A percentile compares a stretch with the other conserved stretches of the same genome.
Conservation (phyloP, 2,888 invertebrate species). For the Catocala nupta region DNA sequence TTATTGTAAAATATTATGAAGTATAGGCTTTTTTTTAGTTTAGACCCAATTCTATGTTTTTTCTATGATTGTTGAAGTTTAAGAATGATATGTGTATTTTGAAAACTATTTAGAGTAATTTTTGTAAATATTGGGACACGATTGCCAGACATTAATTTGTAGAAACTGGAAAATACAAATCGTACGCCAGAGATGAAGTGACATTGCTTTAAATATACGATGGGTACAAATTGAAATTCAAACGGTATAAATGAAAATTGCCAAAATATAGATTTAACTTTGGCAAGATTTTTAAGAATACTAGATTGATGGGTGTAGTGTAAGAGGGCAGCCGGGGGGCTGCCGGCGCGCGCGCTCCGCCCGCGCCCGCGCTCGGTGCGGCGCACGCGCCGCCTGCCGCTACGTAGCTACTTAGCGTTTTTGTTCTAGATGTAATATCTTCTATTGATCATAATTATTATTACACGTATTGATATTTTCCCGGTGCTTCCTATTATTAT, state of each 20-base stretch:
- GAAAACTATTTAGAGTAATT: slow-evolving; percentile 61
- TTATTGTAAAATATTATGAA: slow-evolving; percentile 62
- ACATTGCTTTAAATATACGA: slow-evolving; percentile 48
- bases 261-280: slow-evolving; percentile 53
- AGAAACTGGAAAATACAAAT: slow-evolving; percentile 53
- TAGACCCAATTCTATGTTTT: slow-evolving; percentile 68
- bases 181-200: slow-evolving; percentile 41
- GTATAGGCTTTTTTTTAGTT: slow-evolving; percentile 64
- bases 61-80: slow-evolving; percentile 73
- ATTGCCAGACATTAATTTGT: slow-evolving; percentile 70
- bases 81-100: slow-evolving; percentile 64
- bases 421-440: slow-evolving; percentile 69
- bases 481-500: slow-evolving; percentile 85
- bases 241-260: slow-evolving; percentile 48
- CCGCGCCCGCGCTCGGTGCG: background rate
- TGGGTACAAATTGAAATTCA: slow-evolving; percentile 55
- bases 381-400: slow-evolving; percentile 12
- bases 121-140: slow-evolving; percentile 67
- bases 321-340: slow-evolving; percentile 22
- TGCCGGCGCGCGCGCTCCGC: slow-evolving; percentile 2
- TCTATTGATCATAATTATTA: slow-evolving; percentile 66
- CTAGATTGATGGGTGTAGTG: slow-evolving; percentile 37
- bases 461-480: slow-evolving; percentile 67
- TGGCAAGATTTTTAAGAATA: slow-evolving; percentile 46
- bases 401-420: slow-evolving; percentile 55